Evolutionary conservation across 2,113 vertebrate genomes (phyloP).

Genomic region (Notothenia rossii): DNA sequence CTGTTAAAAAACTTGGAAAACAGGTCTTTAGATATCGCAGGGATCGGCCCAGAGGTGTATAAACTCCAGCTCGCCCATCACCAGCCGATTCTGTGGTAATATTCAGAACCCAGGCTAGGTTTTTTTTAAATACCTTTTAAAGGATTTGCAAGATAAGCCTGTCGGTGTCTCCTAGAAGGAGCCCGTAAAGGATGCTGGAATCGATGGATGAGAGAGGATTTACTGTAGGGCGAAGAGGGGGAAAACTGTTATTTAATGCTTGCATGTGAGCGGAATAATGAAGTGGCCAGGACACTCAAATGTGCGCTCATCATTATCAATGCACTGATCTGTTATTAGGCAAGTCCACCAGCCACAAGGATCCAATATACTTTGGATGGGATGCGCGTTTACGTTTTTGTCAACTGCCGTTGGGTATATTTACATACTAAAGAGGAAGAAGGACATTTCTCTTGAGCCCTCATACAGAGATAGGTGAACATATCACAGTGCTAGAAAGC

Average conservation of each 20-base stretch:
- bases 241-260: conserved; percentile 76
- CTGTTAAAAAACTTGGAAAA: conserved; percentile 63
- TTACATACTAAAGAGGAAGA: conserved; percentile 14
- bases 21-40: conserved; percentile 44
- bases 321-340: conserved; percentile 75
- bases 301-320: conserved; percentile 68
- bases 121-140: conserved; percentile 79
- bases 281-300: conserved; percentile 59
- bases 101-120: conserved; percentile 56
- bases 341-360: conserved; percentile 46
- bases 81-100: conserved; percentile 15
- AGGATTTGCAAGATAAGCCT: conserved; percentile 82
- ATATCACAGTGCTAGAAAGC: conserved; percentile 14
- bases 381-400: conserved; percentile 36
- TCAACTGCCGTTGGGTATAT: conserved; percentile 30
- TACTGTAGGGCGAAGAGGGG: conserved; percentile 64
- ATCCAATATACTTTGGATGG: conserved; percentile 45
- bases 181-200: conserved; percentile 75
- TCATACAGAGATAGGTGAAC: conserved; percentile 3
- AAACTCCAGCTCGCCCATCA: conserved; percentile 35
- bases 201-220: conserved; percentile 81
- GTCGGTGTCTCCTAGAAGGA: conserved; percentile 52
- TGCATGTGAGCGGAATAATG: conserved; percentile 71
- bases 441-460: conserved; percentile 28
- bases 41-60: conserved; percentile 43